These are phyloP conservation scores for Oriolus oriolus DNA, from an alignment of 2,113 vertebrate genomes.

Conservation along the genomic window DNA sequence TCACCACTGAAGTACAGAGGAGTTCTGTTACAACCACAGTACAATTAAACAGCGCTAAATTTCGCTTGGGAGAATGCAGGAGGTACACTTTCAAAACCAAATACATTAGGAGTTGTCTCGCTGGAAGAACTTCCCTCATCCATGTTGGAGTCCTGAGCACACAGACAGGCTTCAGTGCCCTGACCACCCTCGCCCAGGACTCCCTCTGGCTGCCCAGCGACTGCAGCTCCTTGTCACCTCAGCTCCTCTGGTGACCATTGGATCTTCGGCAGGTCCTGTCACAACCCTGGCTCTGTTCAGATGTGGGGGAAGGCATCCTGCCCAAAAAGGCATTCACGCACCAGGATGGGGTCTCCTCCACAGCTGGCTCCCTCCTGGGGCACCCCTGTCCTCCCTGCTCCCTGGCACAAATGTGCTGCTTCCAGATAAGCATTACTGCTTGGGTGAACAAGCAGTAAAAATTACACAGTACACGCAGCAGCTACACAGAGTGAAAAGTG, in stretches of 20 bases:
- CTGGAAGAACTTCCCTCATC: background rate
- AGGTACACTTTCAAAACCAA: background rate
- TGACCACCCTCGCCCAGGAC: fast-evolving
- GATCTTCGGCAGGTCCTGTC: background rate
- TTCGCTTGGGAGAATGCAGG: background rate
- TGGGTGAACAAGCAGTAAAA: background rate
- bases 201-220: background rate
- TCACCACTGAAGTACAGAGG: background rate
- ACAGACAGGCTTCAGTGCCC: background rate
- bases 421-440: background rate
- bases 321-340: fast-evolving
- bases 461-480: background rate
- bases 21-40: background rate
- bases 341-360: background rate
- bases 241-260: background rate
- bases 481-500: background rate
- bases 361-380: background rate
- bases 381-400: background rate
- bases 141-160: fast-evolving
- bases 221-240: background rate
- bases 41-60: background rate
- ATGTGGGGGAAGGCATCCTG: background rate
- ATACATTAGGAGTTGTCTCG: fast-evolving
- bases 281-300: fast-evolving
- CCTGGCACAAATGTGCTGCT: background rate